Base-by-base conservation (phyloP, 2,888 invertebrate species). In the Lasioglossum lativentre region DNA sequence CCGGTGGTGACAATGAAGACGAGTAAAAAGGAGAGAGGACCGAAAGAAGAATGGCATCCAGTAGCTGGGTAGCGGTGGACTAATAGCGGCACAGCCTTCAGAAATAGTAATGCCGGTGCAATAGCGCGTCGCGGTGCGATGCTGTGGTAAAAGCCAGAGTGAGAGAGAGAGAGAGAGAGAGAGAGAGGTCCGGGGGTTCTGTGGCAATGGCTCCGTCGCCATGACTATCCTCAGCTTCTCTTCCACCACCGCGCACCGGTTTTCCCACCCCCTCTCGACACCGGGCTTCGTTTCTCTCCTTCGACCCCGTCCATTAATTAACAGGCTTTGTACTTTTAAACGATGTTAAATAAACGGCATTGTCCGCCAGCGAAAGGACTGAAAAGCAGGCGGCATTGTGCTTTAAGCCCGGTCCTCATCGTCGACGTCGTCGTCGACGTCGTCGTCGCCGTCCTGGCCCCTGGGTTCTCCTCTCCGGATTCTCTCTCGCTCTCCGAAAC, bases 321-420 rank as follows among this genome's bases (percentile, higher is more conserved):
- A 95, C 94, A 94, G 94, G 93, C 94, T 93, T 95, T 95, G 94
- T 95, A 94, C 93, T 94, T 94, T 95, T 95, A 95, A 95, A 95
- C 94, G 95, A 95, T 95, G 95, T 95, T 95, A 95, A 95, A 95
- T 95, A 95, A 95, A 95, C 94, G 94, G 93, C 89, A 93, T 95
- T 95, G 95, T 95, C 90, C 92, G 89, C 88, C 90, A 90, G 92
- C 93, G 93, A 94, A 94, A 94, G 93, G 93, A 93, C 93, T 93
- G 93, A 94, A 93, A 93, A 92, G 93, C 93, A 90, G 93, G 92
- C 91, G 92, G 93, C 93, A 95, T 95, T 95, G 94, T 94, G 91
- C 91, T 92, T 91, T 90, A 92, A 93, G 92, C 94, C 93, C 92
- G 92, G 89, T 89, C 88, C 83, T 82, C 86, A 77, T 90, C 88